Conservation (phyloP, 2,797 vertebrate species). For the Acestrorhynchus altus region DNA sequence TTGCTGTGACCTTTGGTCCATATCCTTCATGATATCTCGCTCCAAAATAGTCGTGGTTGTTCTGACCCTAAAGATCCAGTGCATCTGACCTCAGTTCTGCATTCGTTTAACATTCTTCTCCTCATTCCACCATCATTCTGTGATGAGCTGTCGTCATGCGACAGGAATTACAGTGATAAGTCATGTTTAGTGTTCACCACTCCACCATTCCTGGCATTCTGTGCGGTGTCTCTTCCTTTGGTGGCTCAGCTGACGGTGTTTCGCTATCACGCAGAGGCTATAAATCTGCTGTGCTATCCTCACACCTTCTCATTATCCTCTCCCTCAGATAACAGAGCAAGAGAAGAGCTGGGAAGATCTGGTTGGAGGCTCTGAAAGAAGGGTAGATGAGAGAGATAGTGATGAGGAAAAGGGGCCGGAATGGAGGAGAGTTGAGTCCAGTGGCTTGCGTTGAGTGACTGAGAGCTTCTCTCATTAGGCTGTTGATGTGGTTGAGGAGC, state of each 20-base stretch:
- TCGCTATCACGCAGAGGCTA: conserved; percentile 6
- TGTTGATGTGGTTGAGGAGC: conserved; percentile 37
- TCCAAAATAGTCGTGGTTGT: conserved; percentile 18
- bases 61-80: conserved; percentile 23
- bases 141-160: conserved; percentile 24
- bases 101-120: conserved; percentile 52
- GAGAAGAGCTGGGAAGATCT: conserved; percentile 11
- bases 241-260: conserved; percentile 24
- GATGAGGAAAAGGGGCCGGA: conserved; percentile 16
- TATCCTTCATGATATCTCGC: conserved; percentile 22
- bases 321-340: conserved; percentile 22
- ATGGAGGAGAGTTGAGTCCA: conserved; percentile 41
- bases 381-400: conserved; percentile 19
- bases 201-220: conserved; percentile 47
- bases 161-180: conserved; percentile 44
- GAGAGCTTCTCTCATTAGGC: conserved; percentile 46
- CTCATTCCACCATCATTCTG: conserved; percentile 32
- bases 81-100: conserved; percentile 46
- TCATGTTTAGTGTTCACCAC: conserved; percentile 21
- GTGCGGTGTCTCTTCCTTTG: conserved; percentile 19
- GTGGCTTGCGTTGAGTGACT: conserved; percentile 46
- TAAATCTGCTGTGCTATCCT: conserved; percentile 37
- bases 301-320: conserved; percentile 23
- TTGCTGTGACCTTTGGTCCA: conserved; percentile 3
- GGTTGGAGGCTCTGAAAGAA: conserved; percentile 20